phyloP scores from a whole-genome alignment of 2,113 vertebrate genomes.

The Phaethon lepturus region DNA sequence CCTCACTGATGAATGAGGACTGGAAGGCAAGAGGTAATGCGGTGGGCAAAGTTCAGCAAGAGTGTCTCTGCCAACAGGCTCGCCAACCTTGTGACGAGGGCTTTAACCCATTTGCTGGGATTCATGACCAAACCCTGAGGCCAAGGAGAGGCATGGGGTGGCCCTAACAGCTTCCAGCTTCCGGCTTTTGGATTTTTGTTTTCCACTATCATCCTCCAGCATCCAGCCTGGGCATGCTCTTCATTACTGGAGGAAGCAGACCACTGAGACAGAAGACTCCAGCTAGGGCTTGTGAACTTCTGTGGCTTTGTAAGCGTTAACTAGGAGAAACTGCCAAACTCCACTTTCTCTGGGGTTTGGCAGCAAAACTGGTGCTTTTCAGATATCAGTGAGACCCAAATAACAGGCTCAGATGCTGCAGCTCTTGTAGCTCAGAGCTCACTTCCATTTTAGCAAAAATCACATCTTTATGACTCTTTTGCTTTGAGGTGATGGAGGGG shows the following conservation, averaged over 20 bases:
- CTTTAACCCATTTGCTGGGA: neutral
- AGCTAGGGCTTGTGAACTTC: neutral
- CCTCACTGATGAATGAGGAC: neutral
- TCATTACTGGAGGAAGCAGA: neutral
- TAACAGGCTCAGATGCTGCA: neutral
- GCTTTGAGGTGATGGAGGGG: neutral
- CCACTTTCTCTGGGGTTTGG: neutral
- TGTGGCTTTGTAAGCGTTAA: neutral
- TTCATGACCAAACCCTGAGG: neutral
- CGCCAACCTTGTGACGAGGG: rapidly evolving
- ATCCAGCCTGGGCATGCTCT: neutral
- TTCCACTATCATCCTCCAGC: neutral
- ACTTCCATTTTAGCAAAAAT: neutral
- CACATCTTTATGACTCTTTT: neutral
- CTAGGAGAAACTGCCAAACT: neutral
- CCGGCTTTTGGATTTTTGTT: neutral
- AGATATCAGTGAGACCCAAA: neutral
- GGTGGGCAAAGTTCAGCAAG: neutral
- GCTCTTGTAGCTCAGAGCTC: neutral
- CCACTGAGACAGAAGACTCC: neutral
- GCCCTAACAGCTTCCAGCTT: neutral
- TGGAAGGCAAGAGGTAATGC: neutral
- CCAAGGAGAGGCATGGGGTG: neutral
- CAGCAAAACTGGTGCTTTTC: neutral
- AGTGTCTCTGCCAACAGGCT: neutral